phyloP scores from a whole-genome alignment of 2,888 invertebrate genomes.

The Chesias legatella region DNA sequence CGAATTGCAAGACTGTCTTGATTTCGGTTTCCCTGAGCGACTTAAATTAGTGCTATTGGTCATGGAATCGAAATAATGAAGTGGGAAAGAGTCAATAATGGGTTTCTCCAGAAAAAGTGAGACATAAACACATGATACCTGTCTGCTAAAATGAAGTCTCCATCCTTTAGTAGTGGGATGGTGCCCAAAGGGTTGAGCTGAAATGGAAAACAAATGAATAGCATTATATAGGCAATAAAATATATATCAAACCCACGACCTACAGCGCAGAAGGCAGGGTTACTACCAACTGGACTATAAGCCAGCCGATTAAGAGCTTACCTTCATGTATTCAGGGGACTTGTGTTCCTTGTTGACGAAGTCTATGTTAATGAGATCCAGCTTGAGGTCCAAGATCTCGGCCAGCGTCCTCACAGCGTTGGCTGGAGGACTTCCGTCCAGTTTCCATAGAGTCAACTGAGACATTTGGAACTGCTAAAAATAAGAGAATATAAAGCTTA shows the following conservation, averaged over 20 bases:
- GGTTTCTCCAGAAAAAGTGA: too few species aligned
- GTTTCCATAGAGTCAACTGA: slow-evolving; percentile 30
- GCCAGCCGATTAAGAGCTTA: too few species aligned
- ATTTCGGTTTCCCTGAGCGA: too few species aligned
- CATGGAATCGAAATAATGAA: too few species aligned
- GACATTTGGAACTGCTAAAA: slow-evolving; percentile 6
- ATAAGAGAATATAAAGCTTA: background rate
- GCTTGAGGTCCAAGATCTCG: slow-evolving; percentile 27
- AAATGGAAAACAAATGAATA: slow-evolving; percentile 1
- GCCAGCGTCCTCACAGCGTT: slow-evolving; percentile 34
- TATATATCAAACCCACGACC: background rate
- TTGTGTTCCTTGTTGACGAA: slow-evolving; percentile 34
- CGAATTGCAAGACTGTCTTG: too few species aligned
- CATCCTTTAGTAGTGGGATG: slow-evolving; percentile 37
- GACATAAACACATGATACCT: slow-evolving; percentile 36
- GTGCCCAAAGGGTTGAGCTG: slow-evolving; percentile 38
- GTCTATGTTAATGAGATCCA: slow-evolving; percentile 29
- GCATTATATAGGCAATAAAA: background rate
- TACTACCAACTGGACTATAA: background rate
- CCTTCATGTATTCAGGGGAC: slow-evolving; percentile 33
- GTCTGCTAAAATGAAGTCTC: slow-evolving; percentile 35
- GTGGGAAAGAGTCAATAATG: too few species aligned
- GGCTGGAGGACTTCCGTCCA: slow-evolving; percentile 34
- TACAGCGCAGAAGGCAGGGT: too few species aligned
- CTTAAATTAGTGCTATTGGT: too few species aligned